Percentiles rank a stretch among this genome's conserved stretches.
Conservation (phyloP, 2,888 invertebrate genomes). For the Spilarctia lutea region DNA sequence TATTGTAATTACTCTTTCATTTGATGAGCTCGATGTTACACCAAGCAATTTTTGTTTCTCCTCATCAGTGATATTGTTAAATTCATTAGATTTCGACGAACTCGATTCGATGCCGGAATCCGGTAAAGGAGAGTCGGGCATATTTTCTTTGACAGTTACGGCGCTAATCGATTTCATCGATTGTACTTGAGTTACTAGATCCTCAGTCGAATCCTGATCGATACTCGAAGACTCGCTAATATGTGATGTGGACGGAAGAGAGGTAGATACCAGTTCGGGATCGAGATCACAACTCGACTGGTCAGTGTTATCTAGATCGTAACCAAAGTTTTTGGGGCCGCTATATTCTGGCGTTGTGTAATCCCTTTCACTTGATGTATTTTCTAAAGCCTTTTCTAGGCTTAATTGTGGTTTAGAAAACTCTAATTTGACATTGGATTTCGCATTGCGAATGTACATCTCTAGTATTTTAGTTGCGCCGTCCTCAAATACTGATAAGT, state of each 20-base stretch:
- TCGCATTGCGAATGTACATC: slow-evolving; percentile 87
- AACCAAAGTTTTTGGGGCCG: slow-evolving; percentile 74
- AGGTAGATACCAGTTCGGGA: slow-evolving; percentile 81
- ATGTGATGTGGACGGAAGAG: slow-evolving; percentile 84
- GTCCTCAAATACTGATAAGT: slow-evolving; percentile 89
- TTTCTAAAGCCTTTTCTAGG: slow-evolving; percentile 91
- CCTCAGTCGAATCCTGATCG: slow-evolving; percentile 82
- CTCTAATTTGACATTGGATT: slow-evolving; percentile 86
- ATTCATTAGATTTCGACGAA: slow-evolving; percentile 78
- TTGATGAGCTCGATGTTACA: slow-evolving; percentile 57
- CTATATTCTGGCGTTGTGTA: slow-evolving; percentile 80
- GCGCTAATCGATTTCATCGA: slow-evolving; percentile 56
- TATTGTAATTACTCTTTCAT: slow-evolving; percentile 60
- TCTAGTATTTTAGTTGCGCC: slow-evolving; percentile 90
- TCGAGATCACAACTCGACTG: slow-evolving; percentile 84
- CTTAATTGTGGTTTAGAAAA: slow-evolving; percentile 91
- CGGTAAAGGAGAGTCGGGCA: slow-evolving; percentile 83
- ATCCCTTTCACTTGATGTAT: slow-evolving; percentile 77
- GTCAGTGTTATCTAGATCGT: slow-evolving; percentile 68
- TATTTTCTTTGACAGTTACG: slow-evolving; percentile 65
- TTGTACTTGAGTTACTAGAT: slow-evolving; percentile 77
- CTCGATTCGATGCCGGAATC: slow-evolving; percentile 79
- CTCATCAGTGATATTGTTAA: slow-evolving; percentile 96
- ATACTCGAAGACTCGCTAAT: slow-evolving; percentile 82
- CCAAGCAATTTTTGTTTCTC: slow-evolving; percentile 92